Evolutionary conservation across 2,113 vertebrate species (phyloP).

Genomic region (Hippocampus mohnikei): DNA sequence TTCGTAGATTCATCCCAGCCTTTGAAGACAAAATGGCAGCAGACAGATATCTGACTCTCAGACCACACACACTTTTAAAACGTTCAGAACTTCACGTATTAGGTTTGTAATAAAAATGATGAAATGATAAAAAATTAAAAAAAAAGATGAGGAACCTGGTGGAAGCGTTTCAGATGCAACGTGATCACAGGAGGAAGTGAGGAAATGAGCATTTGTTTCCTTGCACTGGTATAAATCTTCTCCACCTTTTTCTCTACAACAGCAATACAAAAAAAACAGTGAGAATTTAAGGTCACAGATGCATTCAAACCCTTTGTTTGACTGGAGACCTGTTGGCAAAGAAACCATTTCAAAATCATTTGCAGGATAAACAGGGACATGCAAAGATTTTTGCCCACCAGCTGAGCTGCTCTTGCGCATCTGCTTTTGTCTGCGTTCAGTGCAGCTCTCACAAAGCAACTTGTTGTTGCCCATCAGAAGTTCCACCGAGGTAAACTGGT

Average conservation of each 20-base stretch:
- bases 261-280: constrained; percentile 7
- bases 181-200: constrained; percentile 87
- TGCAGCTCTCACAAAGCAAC: constrained; percentile 92
- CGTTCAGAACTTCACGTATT: neutral
- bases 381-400: constrained; percentile 68
- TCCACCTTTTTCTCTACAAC: constrained; percentile 83
- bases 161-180: constrained; percentile 95
- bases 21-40: constrained; percentile 44
- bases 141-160: constrained; percentile 75
- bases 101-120: neutral
- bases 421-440: constrained; percentile 79
- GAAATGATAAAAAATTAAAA: neutral
- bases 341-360: neutral
- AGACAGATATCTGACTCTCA: neutral
- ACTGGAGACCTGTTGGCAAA: neutral
- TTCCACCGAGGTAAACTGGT: constrained; percentile 94
- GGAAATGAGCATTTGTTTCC: constrained; percentile 94
- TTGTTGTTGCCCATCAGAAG: constrained; percentile 98
- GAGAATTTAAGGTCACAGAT: neutral
- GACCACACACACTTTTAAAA: neutral
- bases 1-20: constrained; percentile 92
- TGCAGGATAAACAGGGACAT: neutral
- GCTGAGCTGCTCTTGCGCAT: constrained; percentile 73
- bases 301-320: neutral
- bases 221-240: constrained; percentile 90